phyloP scores from a whole-genome alignment of 2,888 invertebrate genomes.

The Eupithecia insigniata region DNA sequence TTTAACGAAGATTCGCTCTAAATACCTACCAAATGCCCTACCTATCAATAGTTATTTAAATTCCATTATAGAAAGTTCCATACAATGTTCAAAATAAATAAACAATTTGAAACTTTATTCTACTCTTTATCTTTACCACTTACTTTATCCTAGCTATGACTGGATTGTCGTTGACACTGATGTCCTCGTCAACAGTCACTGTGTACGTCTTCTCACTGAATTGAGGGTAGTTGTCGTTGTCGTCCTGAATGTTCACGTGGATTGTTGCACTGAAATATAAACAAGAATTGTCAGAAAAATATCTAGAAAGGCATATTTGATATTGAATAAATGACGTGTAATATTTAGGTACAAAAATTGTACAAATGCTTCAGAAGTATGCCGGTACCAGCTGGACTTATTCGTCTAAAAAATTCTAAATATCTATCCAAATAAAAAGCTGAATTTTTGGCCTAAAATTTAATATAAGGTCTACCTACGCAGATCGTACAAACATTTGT shows the following conservation, averaged over 20 bases:
- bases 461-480: too few species aligned
- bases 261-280: slow-evolving; percentile 87
- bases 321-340: background rate
- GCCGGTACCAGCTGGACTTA: too few species aligned
- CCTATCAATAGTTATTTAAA: background rate
- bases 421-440: too few species aligned
- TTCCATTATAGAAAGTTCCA: background rate
- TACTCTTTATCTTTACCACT: too few species aligned
- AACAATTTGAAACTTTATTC: background rate
- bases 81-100: background rate
- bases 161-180: slow-evolving; percentile 92
- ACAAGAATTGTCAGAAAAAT: background rate
- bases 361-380: too few species aligned
- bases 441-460: too few species aligned
- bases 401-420: too few species aligned
- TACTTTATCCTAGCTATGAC: slow-evolving; percentile 86
- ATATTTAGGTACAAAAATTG: background rate
- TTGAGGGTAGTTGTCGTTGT: slow-evolving; percentile 97
- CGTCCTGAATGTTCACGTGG: slow-evolving; percentile 92
- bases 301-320: background rate
- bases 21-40: too few species aligned
- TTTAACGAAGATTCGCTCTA: too few species aligned
- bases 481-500: too few species aligned
- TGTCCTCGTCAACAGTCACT: slow-evolving; percentile 94
- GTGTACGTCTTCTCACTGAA: slow-evolving; percentile 95